phyloP scores from a whole-genome alignment of 1,140 invertebrate genomes.

The Drosophila tani region DNA sequence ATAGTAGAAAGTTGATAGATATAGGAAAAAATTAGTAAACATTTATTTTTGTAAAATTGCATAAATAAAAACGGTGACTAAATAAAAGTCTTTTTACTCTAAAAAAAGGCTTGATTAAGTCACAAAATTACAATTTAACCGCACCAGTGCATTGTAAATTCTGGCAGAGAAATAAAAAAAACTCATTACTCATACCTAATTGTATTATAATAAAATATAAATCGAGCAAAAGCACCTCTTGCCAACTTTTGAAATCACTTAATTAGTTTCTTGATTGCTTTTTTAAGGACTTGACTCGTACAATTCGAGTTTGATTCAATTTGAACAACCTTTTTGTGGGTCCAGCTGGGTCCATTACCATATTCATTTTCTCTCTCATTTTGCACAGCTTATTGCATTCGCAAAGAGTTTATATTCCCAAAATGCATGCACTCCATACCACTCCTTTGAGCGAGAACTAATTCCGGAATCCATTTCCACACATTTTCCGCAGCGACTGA shows the following conservation, averaged over 20 bases:
- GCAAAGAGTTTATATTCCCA: neutral
- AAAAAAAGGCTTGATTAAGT: too few relatives aligned
- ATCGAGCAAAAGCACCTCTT: neutral
- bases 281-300: too few relatives aligned
- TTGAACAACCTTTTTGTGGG: neutral
- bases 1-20: too few relatives aligned
- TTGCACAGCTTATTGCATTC: conserved; percentile 3
- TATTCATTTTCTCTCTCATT: neutral
- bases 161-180: too few relatives aligned
- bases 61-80: too few relatives aligned
- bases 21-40: too few relatives aligned
- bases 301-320: neutral
- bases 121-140: too few relatives aligned
- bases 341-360: neutral
- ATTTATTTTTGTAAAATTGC: too few relatives aligned
- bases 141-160: too few relatives aligned
- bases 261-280: neutral
- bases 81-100: too few relatives aligned
- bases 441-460: conserved; percentile 8
- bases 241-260: neutral
- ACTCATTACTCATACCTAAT: too few relatives aligned
- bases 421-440: conserved; percentile 1
- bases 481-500: conserved; percentile 9
- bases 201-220: neutral
- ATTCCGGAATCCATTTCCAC: conserved; percentile 10